phyloP scores from a whole-genome alignment of 1,140 invertebrate species.

The Drosophila sproati region DNA sequence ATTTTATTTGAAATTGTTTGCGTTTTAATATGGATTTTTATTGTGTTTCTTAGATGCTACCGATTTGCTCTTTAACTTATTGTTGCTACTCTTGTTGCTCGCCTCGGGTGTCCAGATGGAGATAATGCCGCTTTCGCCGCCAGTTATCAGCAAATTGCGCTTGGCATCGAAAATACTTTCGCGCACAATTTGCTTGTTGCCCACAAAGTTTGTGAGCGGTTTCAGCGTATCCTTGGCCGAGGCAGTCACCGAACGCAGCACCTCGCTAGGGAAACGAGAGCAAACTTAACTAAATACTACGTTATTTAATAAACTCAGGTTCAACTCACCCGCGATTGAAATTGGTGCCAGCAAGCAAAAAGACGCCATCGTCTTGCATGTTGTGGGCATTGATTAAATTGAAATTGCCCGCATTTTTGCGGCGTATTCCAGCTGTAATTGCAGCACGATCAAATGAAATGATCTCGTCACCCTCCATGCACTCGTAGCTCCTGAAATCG shows the following conservation, averaged over 20 bases:
- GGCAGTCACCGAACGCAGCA: slow-evolving; percentile 86
- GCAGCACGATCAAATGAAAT: slow-evolving; percentile 86
- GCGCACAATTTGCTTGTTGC: slow-evolving; percentile 89
- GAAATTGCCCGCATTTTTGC: slow-evolving; percentile 87
- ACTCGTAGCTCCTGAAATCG: slow-evolving; percentile 90
- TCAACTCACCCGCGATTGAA: slow-evolving; percentile 84
- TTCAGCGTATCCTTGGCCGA: slow-evolving; percentile 85
- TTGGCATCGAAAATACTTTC: slow-evolving; percentile 87
- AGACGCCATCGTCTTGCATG: slow-evolving; percentile 83
- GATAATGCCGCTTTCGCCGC: slow-evolving; percentile 88
- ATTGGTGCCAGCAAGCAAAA: slow-evolving; percentile 88
- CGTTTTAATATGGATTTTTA: slow-evolving; percentile 50
- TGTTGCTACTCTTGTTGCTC: slow-evolving; percentile 1
- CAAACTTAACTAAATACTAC: background rate
- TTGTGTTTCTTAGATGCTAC: slow-evolving; percentile 52
- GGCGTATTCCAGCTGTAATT: slow-evolving; percentile 85
- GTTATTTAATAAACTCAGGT: background rate
- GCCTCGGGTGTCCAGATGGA: slow-evolving; percentile 86
- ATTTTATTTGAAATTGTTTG: slow-evolving; percentile 17
- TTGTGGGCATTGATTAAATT: slow-evolving; percentile 88
- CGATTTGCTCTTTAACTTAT: slow-evolving; percentile 53
- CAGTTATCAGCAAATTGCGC: slow-evolving; percentile 86
- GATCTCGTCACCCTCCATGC: slow-evolving; percentile 87
- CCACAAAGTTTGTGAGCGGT: slow-evolving; percentile 86
- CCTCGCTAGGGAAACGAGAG: slow-evolving; percentile 75